phyloP scores from a whole-genome alignment of 2,888 invertebrate genomes.

The Rhagonycha lutea region DNA sequence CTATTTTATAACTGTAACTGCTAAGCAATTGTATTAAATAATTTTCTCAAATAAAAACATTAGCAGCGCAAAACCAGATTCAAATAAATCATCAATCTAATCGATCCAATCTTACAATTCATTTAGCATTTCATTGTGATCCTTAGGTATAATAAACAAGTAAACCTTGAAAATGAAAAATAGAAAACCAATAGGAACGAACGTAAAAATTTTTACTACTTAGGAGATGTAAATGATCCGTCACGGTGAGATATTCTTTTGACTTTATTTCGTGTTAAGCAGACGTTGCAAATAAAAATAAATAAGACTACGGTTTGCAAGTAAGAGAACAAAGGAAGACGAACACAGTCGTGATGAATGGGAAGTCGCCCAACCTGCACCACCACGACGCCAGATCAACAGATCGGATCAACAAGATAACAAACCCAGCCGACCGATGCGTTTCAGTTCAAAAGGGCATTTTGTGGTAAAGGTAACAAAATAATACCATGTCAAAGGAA shows the following conservation, averaged over 20 bases:
- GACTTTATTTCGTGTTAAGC: slow-evolving; percentile 15
- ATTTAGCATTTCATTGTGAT: slow-evolving; percentile 5
- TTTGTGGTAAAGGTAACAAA: slow-evolving; percentile 10
- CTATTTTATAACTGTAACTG: slow-evolving; percentile 13
- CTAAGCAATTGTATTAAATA: slow-evolving; percentile 7
- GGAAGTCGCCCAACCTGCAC: slow-evolving; percentile 38
- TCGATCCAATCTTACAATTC: slow-evolving; percentile 9
- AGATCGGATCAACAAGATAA: slow-evolving; percentile 37
- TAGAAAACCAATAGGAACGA: background rate
- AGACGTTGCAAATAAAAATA: slow-evolving; percentile 24
- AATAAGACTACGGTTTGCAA: slow-evolving; percentile 23
- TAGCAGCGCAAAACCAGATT: slow-evolving; percentile 11
- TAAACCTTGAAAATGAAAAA: background rate
- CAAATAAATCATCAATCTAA: slow-evolving; percentile 15
- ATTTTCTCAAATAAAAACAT: slow-evolving; percentile 8
- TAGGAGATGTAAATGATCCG: slow-evolving; percentile 19
- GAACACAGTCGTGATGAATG: slow-evolving; percentile 37
- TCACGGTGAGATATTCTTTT: slow-evolving; percentile 15
- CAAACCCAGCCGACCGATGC: slow-evolving; percentile 22
- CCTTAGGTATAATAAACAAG: background rate
- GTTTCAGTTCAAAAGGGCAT: slow-evolving; percentile 1
- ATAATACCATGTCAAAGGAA: slow-evolving; percentile 18
- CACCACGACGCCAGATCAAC: slow-evolving; percentile 35
- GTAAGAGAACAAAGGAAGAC: slow-evolving; percentile 30
- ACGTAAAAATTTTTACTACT: background rate